phyloP scores from a whole-genome alignment of 2,113 vertebrate genomes.

The Eudyptes chrysolophus region DNA sequence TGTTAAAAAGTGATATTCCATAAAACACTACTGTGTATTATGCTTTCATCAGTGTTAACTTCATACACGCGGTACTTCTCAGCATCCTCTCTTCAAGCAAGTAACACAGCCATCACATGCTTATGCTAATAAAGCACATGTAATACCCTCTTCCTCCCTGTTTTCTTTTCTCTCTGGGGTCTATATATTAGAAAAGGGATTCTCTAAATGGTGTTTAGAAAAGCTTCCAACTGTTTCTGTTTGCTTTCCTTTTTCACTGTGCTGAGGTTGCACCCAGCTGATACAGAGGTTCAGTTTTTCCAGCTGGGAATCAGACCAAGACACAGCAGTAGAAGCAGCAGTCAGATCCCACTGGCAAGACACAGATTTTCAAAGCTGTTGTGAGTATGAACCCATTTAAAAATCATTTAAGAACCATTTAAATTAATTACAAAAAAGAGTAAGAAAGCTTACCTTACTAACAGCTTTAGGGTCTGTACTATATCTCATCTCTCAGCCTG shows the following conservation, averaged over 20 bases:
- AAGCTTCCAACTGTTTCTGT: conserved; percentile 15
- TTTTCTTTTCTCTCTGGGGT: not conserved
- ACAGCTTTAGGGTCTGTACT: conserved; percentile 42
- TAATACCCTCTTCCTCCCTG: not conserved
- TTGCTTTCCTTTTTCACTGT: not conserved
- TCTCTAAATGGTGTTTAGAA: not conserved
- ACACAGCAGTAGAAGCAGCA: conserved; percentile 5
- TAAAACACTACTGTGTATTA: not conserved
- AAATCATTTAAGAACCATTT: conserved; percentile 50
- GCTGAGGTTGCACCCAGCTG: not conserved
- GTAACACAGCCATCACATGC: not conserved
- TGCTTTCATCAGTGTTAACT: not conserved
- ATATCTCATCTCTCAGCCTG: conserved; percentile 16
- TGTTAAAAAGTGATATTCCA: not conserved
- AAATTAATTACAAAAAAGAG: conserved; percentile 49
- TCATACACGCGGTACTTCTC: not conserved
- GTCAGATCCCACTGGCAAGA: conserved; percentile 15
- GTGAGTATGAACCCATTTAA: conserved; percentile 45
- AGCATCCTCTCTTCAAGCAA: not conserved
- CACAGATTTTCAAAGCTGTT: conserved; percentile 46
- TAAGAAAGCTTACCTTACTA: conserved; percentile 32
- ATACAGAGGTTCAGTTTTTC: not conserved
- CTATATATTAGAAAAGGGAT: not conserved
- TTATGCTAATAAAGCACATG: not conserved
- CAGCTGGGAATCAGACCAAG: conserved; percentile 32